A percentile compares a stretch with the other conserved stretches of the same genome.
Conservation (phyloP, 2,888 invertebrate genomes). For the Caenorhabditis uteleia region DNA sequence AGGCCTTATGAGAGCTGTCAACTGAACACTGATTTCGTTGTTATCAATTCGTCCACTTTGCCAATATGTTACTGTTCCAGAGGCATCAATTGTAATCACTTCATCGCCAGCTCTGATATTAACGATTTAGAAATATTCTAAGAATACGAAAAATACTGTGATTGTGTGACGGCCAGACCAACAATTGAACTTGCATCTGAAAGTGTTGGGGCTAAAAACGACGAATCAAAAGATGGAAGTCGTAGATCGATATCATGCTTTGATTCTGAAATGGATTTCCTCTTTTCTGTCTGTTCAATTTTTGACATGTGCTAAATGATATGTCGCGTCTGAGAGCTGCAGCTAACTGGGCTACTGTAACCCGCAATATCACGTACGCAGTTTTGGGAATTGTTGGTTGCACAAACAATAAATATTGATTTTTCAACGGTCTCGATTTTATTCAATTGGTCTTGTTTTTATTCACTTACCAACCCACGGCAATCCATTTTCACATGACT, state of each 20-base stretch:
- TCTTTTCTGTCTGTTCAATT: too few relatives aligned
- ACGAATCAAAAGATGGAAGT: slow-evolving; percentile 34
- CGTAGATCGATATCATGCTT: slow-evolving; percentile 29
- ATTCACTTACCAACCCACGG: slow-evolving; percentile 30
- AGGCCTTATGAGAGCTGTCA: slow-evolving; percentile 28
- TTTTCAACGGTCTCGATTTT: too few relatives aligned
- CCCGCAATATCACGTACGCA: too few relatives aligned
- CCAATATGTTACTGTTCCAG: slow-evolving; percentile 36
- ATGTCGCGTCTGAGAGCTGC: too few relatives aligned
- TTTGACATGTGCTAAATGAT: too few relatives aligned
- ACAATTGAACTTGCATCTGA: slow-evolving; percentile 34
- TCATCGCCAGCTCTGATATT: slow-evolving; percentile 25
- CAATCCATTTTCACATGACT: slow-evolving; percentile 15
- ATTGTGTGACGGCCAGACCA: slow-evolving; percentile 13
- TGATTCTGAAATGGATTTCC: slow-evolving; percentile 19
- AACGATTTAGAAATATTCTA: slow-evolving; percentile 1
- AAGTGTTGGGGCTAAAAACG: slow-evolving; percentile 26
- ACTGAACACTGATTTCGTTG: slow-evolving; percentile 21
- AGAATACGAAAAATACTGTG: slow-evolving; percentile 4
- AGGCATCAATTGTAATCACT: slow-evolving; percentile 24
- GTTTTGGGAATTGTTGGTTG: too few relatives aligned
- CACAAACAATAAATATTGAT: too few relatives aligned
- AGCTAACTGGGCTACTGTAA: too few relatives aligned
- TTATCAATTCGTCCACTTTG: slow-evolving; percentile 15
- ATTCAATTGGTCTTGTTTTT: too few relatives aligned